These are phyloP conservation scores for Siphamia tubifer DNA, from an alignment of 2,113 vertebrate species.

Conservation along the genomic window DNA sequence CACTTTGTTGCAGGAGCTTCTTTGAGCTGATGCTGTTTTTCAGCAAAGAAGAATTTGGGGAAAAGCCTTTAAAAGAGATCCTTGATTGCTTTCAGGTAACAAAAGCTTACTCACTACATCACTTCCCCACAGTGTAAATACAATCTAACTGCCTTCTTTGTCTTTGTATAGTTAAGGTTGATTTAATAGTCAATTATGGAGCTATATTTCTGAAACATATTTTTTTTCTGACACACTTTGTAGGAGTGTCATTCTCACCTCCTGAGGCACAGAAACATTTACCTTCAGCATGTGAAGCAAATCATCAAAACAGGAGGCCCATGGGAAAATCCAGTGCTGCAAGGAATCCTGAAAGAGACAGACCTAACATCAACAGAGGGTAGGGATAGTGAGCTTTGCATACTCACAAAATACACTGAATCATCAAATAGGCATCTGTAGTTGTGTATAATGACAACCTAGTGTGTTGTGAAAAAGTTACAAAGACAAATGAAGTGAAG, in stretches of 20 bases:
- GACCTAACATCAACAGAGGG: conserved; percentile 85
- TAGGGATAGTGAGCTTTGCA: not conserved
- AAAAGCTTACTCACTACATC: not conserved
- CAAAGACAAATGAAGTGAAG: no score
- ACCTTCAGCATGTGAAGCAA: conserved; percentile 90
- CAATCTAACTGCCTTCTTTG: not conserved
- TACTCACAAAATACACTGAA: not conserved
- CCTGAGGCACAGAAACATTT: conserved; percentile 88
- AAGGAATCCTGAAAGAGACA: conserved; percentile 89
- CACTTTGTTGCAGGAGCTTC: conserved; percentile 86
- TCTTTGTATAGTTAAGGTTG: no score
- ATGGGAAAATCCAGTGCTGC: conserved; percentile 92
- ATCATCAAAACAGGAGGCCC: conserved; percentile 94
- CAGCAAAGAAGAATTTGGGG: conserved; percentile 95
- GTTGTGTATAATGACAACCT: no score
- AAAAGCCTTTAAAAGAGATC: conserved; percentile 95
- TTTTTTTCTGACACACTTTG: no score
- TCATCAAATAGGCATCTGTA: not conserved
- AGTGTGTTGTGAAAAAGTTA: no score
- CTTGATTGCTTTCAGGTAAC: conserved; percentile 94
- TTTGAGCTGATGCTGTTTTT: conserved; percentile 99
- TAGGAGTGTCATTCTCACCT: conserved; percentile 92
- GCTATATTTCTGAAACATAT: not conserved
- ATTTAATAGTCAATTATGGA: not conserved
- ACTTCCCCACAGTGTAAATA: no score